Conservation (phyloP, 2,888 invertebrate genomes). For the Alcis repandata region DNA sequence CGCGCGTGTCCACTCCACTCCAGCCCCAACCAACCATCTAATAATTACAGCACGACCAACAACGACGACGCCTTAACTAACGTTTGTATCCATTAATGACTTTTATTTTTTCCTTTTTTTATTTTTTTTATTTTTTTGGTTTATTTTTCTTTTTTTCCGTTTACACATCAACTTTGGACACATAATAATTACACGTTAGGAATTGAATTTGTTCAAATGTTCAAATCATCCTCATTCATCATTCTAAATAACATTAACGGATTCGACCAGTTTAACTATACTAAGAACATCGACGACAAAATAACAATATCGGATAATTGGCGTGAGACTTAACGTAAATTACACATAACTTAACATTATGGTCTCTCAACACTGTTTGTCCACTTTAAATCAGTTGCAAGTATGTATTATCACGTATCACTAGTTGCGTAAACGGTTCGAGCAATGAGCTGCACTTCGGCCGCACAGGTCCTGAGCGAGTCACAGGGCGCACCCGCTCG, state of each 20-base stretch:
- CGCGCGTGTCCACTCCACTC: background rate
- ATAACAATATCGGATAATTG: constrained; percentile 23
- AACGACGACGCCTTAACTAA: constrained; percentile 18
- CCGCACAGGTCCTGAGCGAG: background rate
- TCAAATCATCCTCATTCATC: constrained; percentile 33
- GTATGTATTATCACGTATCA: constrained; percentile 26
- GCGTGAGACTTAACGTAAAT: constrained; percentile 18
- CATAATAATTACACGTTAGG: constrained; percentile 26
- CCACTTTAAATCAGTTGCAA: constrained; percentile 18
- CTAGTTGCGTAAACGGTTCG: constrained; percentile 28
- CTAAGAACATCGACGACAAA: constrained; percentile 31
- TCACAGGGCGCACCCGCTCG: background rate
- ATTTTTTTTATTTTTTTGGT: constrained; percentile 19
- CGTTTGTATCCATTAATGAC: constrained; percentile 1
- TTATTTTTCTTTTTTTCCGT: constrained; percentile 24
- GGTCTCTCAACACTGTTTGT: constrained; percentile 26
- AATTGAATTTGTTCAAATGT: constrained; percentile 14
- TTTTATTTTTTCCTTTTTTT: constrained; percentile 9
- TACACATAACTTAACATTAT: constrained; percentile 31
- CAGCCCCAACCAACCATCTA: constrained; percentile 6
- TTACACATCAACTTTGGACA: constrained; percentile 38
- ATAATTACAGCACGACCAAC: constrained; percentile 23
- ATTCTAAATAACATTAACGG: constrained; percentile 27
- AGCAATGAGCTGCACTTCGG: constrained; percentile 11
- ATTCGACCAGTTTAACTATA: constrained; percentile 24